A percentile compares a stretch with the other conserved stretches of the same genome.
Conservation (phyloP, 1,140 invertebrate genomes). For the Rhagoletis zephyria region DNA sequence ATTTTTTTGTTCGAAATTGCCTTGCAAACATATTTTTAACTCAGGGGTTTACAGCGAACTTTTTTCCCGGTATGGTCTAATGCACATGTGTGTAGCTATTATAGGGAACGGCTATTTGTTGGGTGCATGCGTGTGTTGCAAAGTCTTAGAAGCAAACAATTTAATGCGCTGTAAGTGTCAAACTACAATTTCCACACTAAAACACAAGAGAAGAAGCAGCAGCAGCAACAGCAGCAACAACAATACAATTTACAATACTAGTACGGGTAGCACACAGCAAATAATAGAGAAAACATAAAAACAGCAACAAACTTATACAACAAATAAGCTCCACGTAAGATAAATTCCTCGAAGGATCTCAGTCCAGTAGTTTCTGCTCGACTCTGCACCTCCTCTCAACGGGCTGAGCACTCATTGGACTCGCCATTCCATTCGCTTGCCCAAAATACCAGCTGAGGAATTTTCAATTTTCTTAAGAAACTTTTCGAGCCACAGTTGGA, state of each 20-base stretch:
- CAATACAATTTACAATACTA: not conserved
- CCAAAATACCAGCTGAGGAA: slow-evolving; percentile 46
- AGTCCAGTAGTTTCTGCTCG: not conserved
- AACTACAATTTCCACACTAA: slow-evolving; percentile 28
- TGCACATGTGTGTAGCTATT: not conserved
- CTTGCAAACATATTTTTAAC: no score
- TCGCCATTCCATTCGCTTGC: not conserved
- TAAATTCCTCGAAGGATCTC: not conserved
- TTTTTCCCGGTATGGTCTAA: no score
- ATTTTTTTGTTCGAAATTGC: no score
- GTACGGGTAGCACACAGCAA: not conserved
- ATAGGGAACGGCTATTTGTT: not conserved
- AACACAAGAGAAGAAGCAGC: not conserved
- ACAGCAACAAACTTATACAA: not conserved
- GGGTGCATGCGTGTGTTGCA: slow-evolving; percentile 39
- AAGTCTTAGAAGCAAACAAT: slow-evolving; percentile 47
- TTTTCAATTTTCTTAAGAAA: slow-evolving; percentile 58
- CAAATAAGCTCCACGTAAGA: not conserved
- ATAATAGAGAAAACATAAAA: not conserved
- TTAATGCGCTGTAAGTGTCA: slow-evolving; percentile 52
- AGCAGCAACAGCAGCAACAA: not conserved
- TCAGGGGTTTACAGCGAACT: no score
- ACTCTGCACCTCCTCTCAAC: not conserved
- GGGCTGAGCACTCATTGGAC: not conserved
- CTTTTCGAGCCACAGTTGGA: slow-evolving; percentile 48